Evolutionary conservation across 2,113 vertebrate species (phyloP), one percentile per base, ranked within the genome.

Genomic region (Sceloporus tristichus): DNA sequence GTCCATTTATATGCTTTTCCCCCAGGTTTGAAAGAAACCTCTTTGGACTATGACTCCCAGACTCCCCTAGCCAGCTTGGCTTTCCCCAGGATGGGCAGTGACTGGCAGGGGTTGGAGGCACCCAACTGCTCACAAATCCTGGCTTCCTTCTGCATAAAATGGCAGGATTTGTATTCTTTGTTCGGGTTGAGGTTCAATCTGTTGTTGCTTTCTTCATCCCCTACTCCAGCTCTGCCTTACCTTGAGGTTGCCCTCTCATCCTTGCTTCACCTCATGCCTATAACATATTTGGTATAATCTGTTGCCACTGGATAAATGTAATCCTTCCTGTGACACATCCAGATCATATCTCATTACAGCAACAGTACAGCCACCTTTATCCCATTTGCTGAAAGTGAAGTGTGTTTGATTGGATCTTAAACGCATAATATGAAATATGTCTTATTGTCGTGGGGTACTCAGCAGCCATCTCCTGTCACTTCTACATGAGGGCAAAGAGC

Each of bases 161-260:
- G n/a, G 56, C 2, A n/a, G 38, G 9, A 38, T 40, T 11, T 14
- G 38, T 40, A 8, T 8, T 19, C 14, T 5, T 66, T 23, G 59
- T 65, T 66, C 9, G 48, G 5, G 70, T 79, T 14, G n/a, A 23
- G 62, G 75, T 87, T 38, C 78, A 7, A 40, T 48, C 42, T 66
- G 56, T 4, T 38, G n/a, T 1, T 3, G 0, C 42, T 56, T 70
- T 2, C 56, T 2, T 13, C 0, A 11, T 29, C 78, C 40, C 83
- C 7, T 9, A 9, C 59, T 59, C 87, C 9, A 3, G 2, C 40
- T 7, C 9, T 27, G 9, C 1, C 18, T 73, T 84, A 84, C 48
- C 82, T 84, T 89, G 90, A 87, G 82, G 88, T 85, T 90, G 90
- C 88, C 38, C 48, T 70, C 73, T 74, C 0, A 48, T 89, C 82